Percentiles rank a stretch among this genome's conserved stretches.
Conservation (phyloP, 1,140 invertebrate genomes). For the Drosophila subpulchrella region DNA sequence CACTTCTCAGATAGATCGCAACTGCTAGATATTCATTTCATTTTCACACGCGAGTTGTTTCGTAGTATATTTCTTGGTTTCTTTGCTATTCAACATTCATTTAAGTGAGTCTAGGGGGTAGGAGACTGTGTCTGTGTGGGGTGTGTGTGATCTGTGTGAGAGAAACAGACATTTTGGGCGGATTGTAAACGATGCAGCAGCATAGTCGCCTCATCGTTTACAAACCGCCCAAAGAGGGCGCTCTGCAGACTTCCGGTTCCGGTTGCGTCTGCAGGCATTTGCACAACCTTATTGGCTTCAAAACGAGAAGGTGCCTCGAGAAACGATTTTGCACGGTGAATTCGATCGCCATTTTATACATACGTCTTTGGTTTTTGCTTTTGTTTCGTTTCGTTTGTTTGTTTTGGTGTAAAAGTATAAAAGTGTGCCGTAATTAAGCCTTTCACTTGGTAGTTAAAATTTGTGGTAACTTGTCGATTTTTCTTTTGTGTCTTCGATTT, state of each 20-base stretch:
- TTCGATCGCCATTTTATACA: conserved; percentile 16
- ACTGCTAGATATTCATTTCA: conserved; percentile 5
- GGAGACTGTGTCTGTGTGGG: conserved; percentile 21
- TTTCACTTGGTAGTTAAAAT: conserved; percentile 69
- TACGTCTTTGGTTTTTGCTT: conserved; percentile 33
- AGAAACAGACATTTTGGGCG: conserved; percentile 63
- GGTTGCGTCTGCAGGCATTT: conserved; percentile 60
- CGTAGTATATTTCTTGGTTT: conserved; percentile 1
- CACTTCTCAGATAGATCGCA: conserved; percentile 37
- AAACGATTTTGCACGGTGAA: conserved; percentile 53
- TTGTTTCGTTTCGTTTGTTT: conserved; percentile 48
- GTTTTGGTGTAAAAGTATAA: conserved; percentile 82
- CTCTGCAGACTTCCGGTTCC: conserved; percentile 49
- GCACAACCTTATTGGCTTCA: conserved; percentile 77
- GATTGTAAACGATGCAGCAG: conserved; percentile 1
- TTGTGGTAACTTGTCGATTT: conserved; percentile 66
- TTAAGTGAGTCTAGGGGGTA: conserved; percentile 24
- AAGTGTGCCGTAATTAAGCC: conserved; percentile 73
- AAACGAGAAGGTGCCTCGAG: conserved; percentile 71
- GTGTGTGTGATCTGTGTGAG: conserved; percentile 31
- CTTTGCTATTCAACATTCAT: conserved; percentile 48
- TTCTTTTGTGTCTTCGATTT: conserved; percentile 23
- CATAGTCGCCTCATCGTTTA: neutral
- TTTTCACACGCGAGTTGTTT: conserved; percentile 4
- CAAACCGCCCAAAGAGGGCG: conserved; percentile 48